Evolutionary conservation across 2,113 vertebrate genomes (phyloP), one percentile per base, ranked within the genome.

Genomic region (Macaca mulatta): DNA sequence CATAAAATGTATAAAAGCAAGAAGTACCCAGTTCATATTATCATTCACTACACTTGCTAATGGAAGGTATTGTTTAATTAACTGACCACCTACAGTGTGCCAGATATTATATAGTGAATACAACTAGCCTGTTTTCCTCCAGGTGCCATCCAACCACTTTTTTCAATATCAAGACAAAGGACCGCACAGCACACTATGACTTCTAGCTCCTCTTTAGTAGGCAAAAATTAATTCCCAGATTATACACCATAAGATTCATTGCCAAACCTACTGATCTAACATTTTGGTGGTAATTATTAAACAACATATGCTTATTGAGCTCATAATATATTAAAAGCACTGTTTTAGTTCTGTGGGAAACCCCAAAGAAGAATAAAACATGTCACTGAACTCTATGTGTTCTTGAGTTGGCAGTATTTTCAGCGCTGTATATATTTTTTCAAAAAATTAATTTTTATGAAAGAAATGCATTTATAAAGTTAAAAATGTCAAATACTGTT

Each of bases 351-450:
- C 32, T 85, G 17, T 74, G 16, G 50, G 17, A 9, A 90, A 90
- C 20, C 40, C 55, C 74, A 94, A 67, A 90, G 72, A 89, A 94
- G 4, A 93, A 87, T 52, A 55, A 83, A 87, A 30, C 23, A 45
- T 18, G 7, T 83, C 55, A 48, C 35, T 92, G 14, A 4, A 81
- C 20, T 85, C 27, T 30, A 17, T 2, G 35, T 78, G 14, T 43
- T 79, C 48, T 90, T 64, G 32, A 88, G 48, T 59, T 90, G 70
- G 20, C 35, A 83, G 14, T 89, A 90, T 92, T 96, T 96, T 95
- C 79, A 78, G 38, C 35, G 5, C 45, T 86, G 9, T 55, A 43
- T 17, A 75, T 67, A 87, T 86, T 50, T 92, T 85, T 77, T 75
- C 20, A 48, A 40, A 94, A 90, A 81, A 38, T 64, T 85, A 48